Evolutionary conservation across 2,888 invertebrate species (phyloP), one percentile per base, ranked within the genome.

Genomic region (Dioctria linearis): DNA sequence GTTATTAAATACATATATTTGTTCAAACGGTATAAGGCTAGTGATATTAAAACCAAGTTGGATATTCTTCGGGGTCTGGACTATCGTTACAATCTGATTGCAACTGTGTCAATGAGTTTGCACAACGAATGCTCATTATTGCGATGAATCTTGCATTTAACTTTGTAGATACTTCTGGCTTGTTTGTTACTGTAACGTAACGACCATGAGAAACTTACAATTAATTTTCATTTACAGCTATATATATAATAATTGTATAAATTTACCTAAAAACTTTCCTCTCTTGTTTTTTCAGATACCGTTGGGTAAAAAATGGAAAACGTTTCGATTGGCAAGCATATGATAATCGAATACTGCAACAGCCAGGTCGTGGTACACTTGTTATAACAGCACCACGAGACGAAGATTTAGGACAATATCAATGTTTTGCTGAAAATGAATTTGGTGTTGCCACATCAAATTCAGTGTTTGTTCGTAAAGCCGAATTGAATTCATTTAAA

Each of bases 251-350:
- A 46, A 46, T 5, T 46, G 6, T 46, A 1, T 2, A 46, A 46
- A 46, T 46, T 25, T 25, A 25, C 25, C 49, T 9, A 9, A 46
- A 46, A 46, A 5, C 2, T 1, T 6, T 46, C 59, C 25, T 49
- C 73, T 57, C 66, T 66, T 78, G 63, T 82, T 78, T 69, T 87
- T 86, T 3, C 86, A 95, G 95, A 85, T 96, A 96, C 88, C 92
- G 92, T 86, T 99, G 99, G 99, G 92, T 95, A 83, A 98, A 98
- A 89, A 98, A 99, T 91, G 98, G 98, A 79, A 96, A 96, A 86
- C 91, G 93, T n/a, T 99, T 98, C 90, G 94, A 96, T 84, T 98
- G 96, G 92, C 95, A 95, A 87, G 95, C 96, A 43, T 97, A 98
- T 90, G 98, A 98, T 89, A 95, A 96, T 86, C 93, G 98, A 84